These are phyloP conservation scores for Drosophila eohydei DNA, from an alignment of 2,888 invertebrate species.

Conservation along the genomic window DNA sequence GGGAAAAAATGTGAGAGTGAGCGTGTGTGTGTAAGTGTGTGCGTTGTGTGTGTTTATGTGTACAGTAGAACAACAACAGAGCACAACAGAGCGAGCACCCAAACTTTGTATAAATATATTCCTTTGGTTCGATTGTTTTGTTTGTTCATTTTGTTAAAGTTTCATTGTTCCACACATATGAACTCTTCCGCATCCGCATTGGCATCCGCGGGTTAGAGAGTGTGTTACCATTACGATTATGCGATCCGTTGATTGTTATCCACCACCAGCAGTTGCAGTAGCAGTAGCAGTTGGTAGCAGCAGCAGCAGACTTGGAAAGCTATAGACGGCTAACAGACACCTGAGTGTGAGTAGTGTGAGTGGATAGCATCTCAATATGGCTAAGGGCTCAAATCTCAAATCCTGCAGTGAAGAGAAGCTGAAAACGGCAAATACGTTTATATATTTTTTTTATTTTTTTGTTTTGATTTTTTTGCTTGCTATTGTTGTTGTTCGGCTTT, in stretches of 20 bases:
- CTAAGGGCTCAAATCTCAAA: slow-evolving; percentile 74
- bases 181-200: slow-evolving; percentile 40
- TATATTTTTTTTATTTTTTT: slow-evolving; percentile 53
- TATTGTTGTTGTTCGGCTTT: slow-evolving; percentile 36
- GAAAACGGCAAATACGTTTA: slow-evolving; percentile 84
- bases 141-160: slow-evolving; percentile 39
- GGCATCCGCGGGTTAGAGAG: slow-evolving; percentile 38
- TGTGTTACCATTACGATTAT: slow-evolving; percentile 71
- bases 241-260: slow-evolving; percentile 54
- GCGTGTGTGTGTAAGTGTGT: slow-evolving; percentile 13
- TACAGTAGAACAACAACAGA: slow-evolving; percentile 49
- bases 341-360: slow-evolving; percentile 58
- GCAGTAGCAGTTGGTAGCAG: slow-evolving; percentile 57
- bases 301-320: slow-evolving; percentile 54
- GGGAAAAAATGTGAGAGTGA: slow-evolving; percentile 29
- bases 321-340: slow-evolving; percentile 68
- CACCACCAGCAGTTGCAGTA: slow-evolving; percentile 67
- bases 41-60: slow-evolving; percentile 14
- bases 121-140: slow-evolving; percentile 69
- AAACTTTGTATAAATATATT: slow-evolving; percentile 84
- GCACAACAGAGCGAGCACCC: slow-evolving; percentile 54
- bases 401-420: slow-evolving; percentile 84
- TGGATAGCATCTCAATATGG: slow-evolving; percentile 64
- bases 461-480: slow-evolving; percentile 39
- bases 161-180: slow-evolving; percentile 48